Evolutionary conservation across 1,140 invertebrate species (phyloP).

Genomic region (Ooceraea biroi): DNA sequence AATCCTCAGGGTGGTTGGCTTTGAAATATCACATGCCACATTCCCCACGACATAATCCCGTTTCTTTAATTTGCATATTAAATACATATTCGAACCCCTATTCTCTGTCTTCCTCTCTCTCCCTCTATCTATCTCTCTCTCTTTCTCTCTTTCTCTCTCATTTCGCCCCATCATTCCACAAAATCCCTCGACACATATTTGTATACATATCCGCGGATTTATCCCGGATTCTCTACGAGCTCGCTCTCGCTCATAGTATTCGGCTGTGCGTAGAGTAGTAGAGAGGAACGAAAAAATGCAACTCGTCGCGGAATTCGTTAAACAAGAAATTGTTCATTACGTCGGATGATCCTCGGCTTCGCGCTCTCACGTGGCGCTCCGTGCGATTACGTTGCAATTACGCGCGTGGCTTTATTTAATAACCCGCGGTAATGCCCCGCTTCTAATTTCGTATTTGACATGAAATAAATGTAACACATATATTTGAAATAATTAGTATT

Average conservation of each 20-base stretch:
- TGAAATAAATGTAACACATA: not conserved
- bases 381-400: conserved; percentile 44
- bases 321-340: conserved; percentile 62
- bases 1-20: conserved; percentile 68
- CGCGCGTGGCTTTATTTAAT: conserved; percentile 21
- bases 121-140: conserved; percentile 39
- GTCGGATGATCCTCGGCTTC: conserved; percentile 45
- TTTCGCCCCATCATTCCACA: conserved; percentile 52
- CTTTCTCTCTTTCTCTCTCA: conserved; percentile 37
- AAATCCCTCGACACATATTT: conserved; percentile 65
- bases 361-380: not conserved
- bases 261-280: not conserved
- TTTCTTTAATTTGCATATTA: conserved; percentile 81
- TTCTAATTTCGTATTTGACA: conserved; percentile 23
- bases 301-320: conserved; percentile 45
- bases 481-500: conserved; percentile 18
- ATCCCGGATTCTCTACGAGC: conserved; percentile 55
- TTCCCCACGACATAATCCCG: conserved; percentile 73
- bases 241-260: conserved; percentile 52
- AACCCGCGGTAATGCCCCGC: not conserved
- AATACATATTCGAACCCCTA: conserved; percentile 71
- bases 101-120: conserved; percentile 39
- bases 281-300: conserved; percentile 26
- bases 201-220: conserved; percentile 71
- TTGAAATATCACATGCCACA: conserved; percentile 72